phyloP scores from a whole-genome alignment of 2,113 vertebrate genomes.

The Rhizomys pruinosus region DNA sequence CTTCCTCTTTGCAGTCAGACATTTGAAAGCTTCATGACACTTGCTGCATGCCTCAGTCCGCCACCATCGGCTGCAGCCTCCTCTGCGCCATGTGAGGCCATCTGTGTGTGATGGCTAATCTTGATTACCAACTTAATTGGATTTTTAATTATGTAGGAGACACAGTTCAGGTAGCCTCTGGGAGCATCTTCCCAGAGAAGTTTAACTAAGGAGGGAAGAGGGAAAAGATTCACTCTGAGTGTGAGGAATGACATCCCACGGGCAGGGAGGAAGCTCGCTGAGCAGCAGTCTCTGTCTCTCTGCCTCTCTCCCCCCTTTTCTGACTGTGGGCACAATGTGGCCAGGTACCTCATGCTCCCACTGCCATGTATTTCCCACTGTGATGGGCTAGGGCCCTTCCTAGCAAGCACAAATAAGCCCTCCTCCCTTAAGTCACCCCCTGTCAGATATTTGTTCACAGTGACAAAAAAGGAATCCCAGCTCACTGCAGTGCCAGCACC shows the following conservation, averaged over 20 bases:
- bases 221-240: not conserved
- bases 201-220: not conserved
- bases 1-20: not conserved
- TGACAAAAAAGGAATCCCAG: not conserved
- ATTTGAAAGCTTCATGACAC: not conserved
- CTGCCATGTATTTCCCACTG: no score
- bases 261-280: no score
- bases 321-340: not conserved
- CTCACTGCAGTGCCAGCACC: not conserved
- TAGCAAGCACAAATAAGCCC: not conserved
- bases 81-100: rapidly evolving
- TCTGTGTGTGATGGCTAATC: not conserved
- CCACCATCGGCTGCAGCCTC: not conserved
- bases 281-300: not conserved
- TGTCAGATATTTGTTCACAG: not conserved
- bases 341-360: not conserved
- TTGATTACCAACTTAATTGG: not conserved
- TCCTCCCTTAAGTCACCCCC: not conserved
- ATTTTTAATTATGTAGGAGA: not conserved
- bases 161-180: not conserved
- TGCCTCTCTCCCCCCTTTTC: no score
- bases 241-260: not conserved
- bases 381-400: not conserved
- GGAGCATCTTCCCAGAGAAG: not conserved
- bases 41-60: not conserved